Evolutionary conservation across 2,888 invertebrate species (phyloP), one percentile per base, ranked within the genome.

Genomic region (Meghimatium bilineatum): DNA sequence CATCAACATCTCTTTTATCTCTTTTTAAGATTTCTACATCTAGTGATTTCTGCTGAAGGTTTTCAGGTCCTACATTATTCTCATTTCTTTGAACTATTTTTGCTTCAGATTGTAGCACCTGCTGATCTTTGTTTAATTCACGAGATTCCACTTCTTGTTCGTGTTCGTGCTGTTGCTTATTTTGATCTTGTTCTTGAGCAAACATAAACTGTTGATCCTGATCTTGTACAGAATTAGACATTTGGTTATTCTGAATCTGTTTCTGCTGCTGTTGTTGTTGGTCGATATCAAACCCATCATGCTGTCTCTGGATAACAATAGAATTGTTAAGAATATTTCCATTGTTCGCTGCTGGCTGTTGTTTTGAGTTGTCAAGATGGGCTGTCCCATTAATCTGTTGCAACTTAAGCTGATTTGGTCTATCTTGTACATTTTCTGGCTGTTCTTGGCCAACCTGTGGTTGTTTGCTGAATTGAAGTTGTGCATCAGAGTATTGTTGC

Each of bases 401-500:
- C 44, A 38, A 12, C 17, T 44, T 23, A n/a, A 26, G 63, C 26
- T 32, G 72, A 60, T 78, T 56, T 80, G 36, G 44, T 14, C 38
- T 32, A 52, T 34, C 72, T 52, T 69, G 82, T 32, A 23, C n/a
- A 75, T 75, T 29, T 52, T 66, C 17, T 36, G 44, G 63, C 26
- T 71, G 71, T 66, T 63, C 17, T 5, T 17, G 63, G n/a, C 10
- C 69, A 60, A n/a, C 6, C 72, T 60, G 72, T 60, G 76, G 84
- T 49, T 66, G 75, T 67, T 72, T 72, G 26, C 32, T 38, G 26
- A 29, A 0, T 75, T 80, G 52, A 36, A 56, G 60, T 60, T 75
- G 84, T 52, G 23, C 14, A 23, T 38, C 38, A 49, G 38, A 49
- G 49, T 36, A n/a, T 49, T 80, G 75, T 67, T 80, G 80, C 66